phyloP scores from a whole-genome alignment of 2,888 invertebrate genomes.

The Syrista parreyssii region DNA sequence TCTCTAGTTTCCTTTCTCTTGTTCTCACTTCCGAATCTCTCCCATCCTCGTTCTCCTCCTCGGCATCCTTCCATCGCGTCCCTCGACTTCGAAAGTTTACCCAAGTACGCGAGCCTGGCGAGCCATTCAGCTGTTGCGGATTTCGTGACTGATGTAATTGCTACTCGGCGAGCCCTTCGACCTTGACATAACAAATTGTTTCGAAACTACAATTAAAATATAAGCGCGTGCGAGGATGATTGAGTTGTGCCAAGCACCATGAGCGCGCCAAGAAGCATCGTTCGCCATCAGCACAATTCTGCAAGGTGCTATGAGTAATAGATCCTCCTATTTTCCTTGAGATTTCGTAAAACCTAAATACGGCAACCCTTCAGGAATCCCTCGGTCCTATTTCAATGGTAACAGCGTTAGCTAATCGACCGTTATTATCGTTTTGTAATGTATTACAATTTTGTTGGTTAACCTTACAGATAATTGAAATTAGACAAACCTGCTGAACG shows the following conservation, averaged over 20 bases:
- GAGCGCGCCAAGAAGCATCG: slow-evolving; percentile 15
- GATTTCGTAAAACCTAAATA: neutral
- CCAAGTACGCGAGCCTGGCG: slow-evolving; percentile 27
- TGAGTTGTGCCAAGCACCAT: slow-evolving; percentile 64
- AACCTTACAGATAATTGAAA: neutral
- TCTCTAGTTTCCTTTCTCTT: neutral
- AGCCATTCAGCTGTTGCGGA: slow-evolving; percentile 61
- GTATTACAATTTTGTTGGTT: neutral
- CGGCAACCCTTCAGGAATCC: neutral
- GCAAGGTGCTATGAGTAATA: slow-evolving; percentile 22
- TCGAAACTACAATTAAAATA: slow-evolving; percentile 66
- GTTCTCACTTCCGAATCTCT: slow-evolving; percentile 18
- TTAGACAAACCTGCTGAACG: slow-evolving; percentile 77
- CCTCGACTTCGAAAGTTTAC: slow-evolving; percentile 40
- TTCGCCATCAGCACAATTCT: slow-evolving; percentile 14
- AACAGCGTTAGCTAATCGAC: neutral
- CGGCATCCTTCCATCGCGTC: slow-evolving; percentile 6
- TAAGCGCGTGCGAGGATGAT: slow-evolving; percentile 60
- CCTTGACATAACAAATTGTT: slow-evolving; percentile 67
- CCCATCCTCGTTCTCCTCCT: slow-evolving; percentile 15
- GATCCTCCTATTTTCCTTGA: neutral
- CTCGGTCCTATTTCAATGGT: neutral
- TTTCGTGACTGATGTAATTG: slow-evolving; percentile 66
- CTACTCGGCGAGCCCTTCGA: slow-evolving; percentile 55
- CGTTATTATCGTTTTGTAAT: neutral